Base-by-base conservation (phyloP, 1,140 invertebrate genomes). In the Zaprionus taronus region DNA sequence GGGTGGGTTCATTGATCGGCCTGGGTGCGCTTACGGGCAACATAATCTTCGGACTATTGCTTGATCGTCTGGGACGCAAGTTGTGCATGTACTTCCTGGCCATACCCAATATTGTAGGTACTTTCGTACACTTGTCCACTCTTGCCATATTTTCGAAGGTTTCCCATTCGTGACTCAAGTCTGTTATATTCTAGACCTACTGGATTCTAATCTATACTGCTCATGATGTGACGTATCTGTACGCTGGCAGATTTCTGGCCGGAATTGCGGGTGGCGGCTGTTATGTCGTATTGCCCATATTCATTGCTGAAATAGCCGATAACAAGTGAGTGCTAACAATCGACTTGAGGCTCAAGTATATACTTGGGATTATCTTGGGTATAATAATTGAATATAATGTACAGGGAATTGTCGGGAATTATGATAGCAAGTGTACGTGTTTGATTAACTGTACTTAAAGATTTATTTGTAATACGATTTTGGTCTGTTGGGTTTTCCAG, bases 171-270 rank as follows among this genome's bases (percentile, higher is more conserved):
- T 87, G 64, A 83, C 22, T 82, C 68, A 74, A 44, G 5, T 26
- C 26, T 7, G 24, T 51, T 34, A 57, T 5, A 47, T 44, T 67
- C 31, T 49, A 89, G 86, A 75, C 47, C 15, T 90, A 85, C 70
- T 91, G 89, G 89, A 79, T 91, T 64, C 80, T 91, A 51, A 87
- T 92, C 67, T 85, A 77, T 55, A 61, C 64, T 17, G 81, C 86
- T 4, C 38, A 85, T 72, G 72, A 91, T 77, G 84, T 92, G 7
- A 77, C 60, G 12, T 83, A 85, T 61, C 87, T 92, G 9, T 92
- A 93, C 60, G 78, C 92, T 9, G 93, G 92, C 2, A 83, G 93
- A 22, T 92, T 93, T 34, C 58, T 94, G 5, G 79, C 89, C 11
- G 93, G 93, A 14, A 62, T 94, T 1, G 83, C 89, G 5, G 80